Evolutionary conservation across 2,113 vertebrate species (phyloP), one percentile per base, ranked within the genome.

Genomic region (Thalassarche chlororhynchos): DNA sequence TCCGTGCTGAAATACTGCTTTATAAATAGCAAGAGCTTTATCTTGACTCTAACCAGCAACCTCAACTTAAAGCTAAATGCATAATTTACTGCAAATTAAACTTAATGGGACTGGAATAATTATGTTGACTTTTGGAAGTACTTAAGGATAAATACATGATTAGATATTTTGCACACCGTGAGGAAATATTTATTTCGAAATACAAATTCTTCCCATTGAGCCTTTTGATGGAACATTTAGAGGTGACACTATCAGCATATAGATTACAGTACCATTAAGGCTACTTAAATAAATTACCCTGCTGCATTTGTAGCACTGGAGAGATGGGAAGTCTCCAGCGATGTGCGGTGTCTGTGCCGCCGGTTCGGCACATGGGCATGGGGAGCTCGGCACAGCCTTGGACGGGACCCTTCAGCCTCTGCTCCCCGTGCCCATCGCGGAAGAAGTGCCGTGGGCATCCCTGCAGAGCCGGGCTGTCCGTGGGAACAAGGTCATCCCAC

Each of bases 61-160:
- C 75, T 95, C 94, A 91, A 96, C 96, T 97, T 97, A 93, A 97
- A 81, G 74, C 94, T 97, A 97, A 98, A 96, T 92, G 94, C 94
- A 96, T 98, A 97, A 98, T 97, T 97, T 97, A 96, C 94, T 97
- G 85, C 96, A 97, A 98, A 97, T 98, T 98, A 97, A 98, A 97
- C 95, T 97, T 98, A 98, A 98, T 98, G 97, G 93, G 94, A 95
- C 94, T 97, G 93, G 88, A 97, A 95, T 97, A 97, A 98, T 98
- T 96, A 97, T 97, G 98, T 97, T 98, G 98, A 98, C 97, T 98
- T 97, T 98, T 94, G 72, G 92, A 98, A 98, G 96, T 92, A 97
- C 97, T 98, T 98, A 95, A 90, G 96, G 96, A 98, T 97, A 97
- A 97, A 98, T 95, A 97, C 96, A 93, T 94, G 94, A 98, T 98